Conservation (phyloP, 2,888 invertebrate genomes). For the Nysson spinosus region DNA sequence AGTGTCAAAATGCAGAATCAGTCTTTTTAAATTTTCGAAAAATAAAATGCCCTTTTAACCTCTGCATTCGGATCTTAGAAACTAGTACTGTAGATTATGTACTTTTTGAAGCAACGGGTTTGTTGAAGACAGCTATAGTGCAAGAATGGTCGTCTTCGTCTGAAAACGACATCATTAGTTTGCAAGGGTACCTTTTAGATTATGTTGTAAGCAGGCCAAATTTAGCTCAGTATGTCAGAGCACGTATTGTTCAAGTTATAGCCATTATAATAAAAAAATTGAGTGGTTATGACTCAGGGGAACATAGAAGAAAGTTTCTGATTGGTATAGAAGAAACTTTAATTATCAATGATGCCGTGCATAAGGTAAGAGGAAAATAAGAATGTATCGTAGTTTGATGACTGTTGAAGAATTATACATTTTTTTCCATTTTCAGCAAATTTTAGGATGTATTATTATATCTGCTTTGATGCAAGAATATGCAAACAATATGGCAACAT, state of each 20-base stretch:
- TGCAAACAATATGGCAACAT: constrained; percentile 89
- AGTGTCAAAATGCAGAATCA: constrained; percentile 89
- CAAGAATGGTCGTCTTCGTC: constrained; percentile 89
- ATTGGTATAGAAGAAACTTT: constrained; percentile 88
- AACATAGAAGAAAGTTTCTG: constrained; percentile 83
- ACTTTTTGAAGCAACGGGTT: constrained; percentile 90
- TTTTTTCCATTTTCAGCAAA: constrained; percentile 81
- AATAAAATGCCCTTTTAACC: constrained; percentile 87
- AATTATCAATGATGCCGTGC: constrained; percentile 84
- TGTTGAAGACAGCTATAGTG: constrained; percentile 89
- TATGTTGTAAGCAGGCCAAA: constrained; percentile 85
- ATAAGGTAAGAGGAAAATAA: constrained; percentile 80
- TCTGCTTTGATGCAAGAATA: constrained; percentile 92
- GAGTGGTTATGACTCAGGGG: constrained; percentile 86
- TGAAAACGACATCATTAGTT: constrained; percentile 83
- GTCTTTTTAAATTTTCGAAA: constrained; percentile 90
- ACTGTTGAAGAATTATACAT: not conserved
- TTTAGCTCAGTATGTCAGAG: constrained; percentile 87
- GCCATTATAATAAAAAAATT: constrained; percentile 93
- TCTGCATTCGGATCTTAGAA: constrained; percentile 89
- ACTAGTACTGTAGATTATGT: constrained; percentile 87
- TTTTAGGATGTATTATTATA: constrained; percentile 90
- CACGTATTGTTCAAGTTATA: constrained; percentile 86
- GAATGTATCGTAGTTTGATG: not conserved
- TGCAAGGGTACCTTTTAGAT: constrained; percentile 88